A percentile compares a stretch with the other conserved stretches of the same genome.
Conservation (phyloP, 2,113 vertebrate genomes). For the Sinocyclocheilus anophthalmus region DNA sequence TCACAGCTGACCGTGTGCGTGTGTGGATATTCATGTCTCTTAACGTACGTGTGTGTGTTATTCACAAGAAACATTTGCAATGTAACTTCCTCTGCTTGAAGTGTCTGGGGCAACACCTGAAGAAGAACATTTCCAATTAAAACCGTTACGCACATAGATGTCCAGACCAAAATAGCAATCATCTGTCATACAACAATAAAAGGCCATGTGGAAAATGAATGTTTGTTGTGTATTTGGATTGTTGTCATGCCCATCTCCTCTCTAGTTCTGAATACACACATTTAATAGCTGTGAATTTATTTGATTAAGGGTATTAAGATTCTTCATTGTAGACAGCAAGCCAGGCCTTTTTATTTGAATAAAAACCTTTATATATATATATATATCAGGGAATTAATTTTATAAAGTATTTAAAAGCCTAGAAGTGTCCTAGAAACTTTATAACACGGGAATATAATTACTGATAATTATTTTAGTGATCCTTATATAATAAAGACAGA, state of each 20-base stretch:
- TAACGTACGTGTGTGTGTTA: not conserved
- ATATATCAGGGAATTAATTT: not conserved
- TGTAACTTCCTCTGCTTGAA: slow-evolving; percentile 11
- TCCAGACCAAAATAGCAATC: slow-evolving; percentile 62
- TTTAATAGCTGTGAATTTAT: not conserved
- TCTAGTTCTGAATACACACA: not conserved
- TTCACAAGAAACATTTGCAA: slow-evolving; percentile 26
- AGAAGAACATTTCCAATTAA: slow-evolving; percentile 47
- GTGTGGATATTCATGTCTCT: slow-evolving; percentile 41
- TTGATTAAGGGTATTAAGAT: not conserved
- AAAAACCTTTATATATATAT: not conserved
- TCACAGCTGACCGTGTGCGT: slow-evolving; percentile 34
- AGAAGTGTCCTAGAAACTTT: not conserved
- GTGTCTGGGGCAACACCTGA: slow-evolving; percentile 2
- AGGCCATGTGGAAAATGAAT: not conserved
- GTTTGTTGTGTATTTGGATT: not conserved
- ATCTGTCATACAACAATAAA: slow-evolving; percentile 65
- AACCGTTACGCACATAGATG: slow-evolving; percentile 54
- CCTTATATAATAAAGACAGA: not conserved
- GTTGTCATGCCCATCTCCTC: not conserved
- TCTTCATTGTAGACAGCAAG: not conserved
- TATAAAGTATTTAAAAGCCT: not conserved
- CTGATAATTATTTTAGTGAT: not conserved
- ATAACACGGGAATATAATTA: not conserved
- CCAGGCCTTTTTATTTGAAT: not conserved